A percentile compares a stretch with the other conserved stretches of the same genome.
Evolutionary conservation across 2,113 vertebrate genomes (phyloP).

Genomic region (Scopus umbretta): DNA sequence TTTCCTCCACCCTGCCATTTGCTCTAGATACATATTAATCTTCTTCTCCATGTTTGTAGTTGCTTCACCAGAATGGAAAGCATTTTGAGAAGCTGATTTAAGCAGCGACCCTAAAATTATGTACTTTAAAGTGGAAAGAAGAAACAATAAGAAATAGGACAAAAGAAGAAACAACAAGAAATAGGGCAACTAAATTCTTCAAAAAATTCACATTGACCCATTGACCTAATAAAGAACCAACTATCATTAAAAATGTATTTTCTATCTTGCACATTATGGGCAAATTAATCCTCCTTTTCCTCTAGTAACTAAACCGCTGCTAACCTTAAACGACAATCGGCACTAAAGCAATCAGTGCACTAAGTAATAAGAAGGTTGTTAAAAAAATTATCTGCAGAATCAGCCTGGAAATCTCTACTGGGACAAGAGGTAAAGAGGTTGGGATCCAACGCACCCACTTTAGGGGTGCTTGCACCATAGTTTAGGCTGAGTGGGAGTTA

Average conservation of each 20-base stretch:
- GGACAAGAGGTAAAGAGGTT: background rate
- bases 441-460: background rate
- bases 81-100: background rate
- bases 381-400: constrained; percentile 7
- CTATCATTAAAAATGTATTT: background rate
- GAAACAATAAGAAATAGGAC: background rate
- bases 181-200: background rate
- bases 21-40: background rate
- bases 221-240: background rate
- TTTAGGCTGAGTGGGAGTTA: background rate
- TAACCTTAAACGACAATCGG: background rate
- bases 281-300: background rate
- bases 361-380: background rate
- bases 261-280: background rate
- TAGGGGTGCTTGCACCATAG: background rate
- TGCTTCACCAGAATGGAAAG: background rate
- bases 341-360: background rate
- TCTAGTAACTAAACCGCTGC: background rate
- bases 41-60: background rate
- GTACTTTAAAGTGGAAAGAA: background rate
- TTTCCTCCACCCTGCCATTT: background rate
- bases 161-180: background rate
- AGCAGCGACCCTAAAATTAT: background rate
- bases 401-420: background rate
- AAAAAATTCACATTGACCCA: background rate